Percentiles rank a stretch among this genome's conserved stretches.
Evolutionary conservation across 2,797 vertebrate genomes (phyloP).

Genomic region (Limnodromus scolopaceus): DNA sequence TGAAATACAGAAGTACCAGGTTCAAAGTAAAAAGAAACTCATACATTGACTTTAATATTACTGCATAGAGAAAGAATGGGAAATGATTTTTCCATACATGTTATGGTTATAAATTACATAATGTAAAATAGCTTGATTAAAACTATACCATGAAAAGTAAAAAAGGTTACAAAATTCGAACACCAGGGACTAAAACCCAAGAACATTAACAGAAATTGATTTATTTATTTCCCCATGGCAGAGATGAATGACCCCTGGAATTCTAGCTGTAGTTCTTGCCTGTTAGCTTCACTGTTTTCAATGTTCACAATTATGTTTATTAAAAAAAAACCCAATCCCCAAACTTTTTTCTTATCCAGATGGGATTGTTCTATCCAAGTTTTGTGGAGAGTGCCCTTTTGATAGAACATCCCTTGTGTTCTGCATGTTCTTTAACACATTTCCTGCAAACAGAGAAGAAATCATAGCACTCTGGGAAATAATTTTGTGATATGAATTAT

Average conservation of each 20-base stretch:
- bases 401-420: background rate
- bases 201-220: background rate
- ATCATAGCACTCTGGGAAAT: background rate
- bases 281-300: background rate
- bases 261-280: background rate
- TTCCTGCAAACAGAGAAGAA: background rate
- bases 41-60: background rate
- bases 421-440: background rate
- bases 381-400: background rate
- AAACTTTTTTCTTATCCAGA: background rate
- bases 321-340: background rate
- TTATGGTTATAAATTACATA: background rate
- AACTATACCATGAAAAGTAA: background rate
- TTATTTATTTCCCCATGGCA: background rate
- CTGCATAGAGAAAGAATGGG: background rate
- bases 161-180: background rate
- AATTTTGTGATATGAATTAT: background rate
- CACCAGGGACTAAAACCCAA: background rate
- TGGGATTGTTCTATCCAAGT: background rate
- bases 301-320: background rate
- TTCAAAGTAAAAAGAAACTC: background rate
- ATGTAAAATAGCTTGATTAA: background rate
- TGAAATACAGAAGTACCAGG: background rate
- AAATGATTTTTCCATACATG: background rate
- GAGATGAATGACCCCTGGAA: background rate